These are phyloP conservation scores for Ptiloglossa arizonensis DNA, from an alignment of 1,140 invertebrate genomes.

Conservation along the genomic window DNA sequence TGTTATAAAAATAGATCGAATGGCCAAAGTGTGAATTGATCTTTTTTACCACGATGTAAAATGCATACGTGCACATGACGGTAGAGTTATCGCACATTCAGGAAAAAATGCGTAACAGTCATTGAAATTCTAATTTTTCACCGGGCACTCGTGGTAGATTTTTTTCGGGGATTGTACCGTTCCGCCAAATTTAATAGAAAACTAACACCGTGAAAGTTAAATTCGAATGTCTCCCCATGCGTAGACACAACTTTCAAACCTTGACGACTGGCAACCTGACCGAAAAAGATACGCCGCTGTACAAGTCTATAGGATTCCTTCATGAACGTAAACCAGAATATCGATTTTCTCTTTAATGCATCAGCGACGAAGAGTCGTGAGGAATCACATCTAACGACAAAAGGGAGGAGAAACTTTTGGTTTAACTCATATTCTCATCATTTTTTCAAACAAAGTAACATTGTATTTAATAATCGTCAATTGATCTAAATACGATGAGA, in stretches of 20 bases:
- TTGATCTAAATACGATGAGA: too few relatives aligned
- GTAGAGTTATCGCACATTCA: not conserved
- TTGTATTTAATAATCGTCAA: too few relatives aligned
- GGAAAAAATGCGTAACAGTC: not conserved
- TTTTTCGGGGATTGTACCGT: constrained; percentile 27
- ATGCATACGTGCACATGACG: too few relatives aligned
- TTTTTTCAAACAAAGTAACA: too few relatives aligned
- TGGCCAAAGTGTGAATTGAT: too few relatives aligned
- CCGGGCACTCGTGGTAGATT: not conserved
- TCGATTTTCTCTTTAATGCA: constrained; percentile 58
- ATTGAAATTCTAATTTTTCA: constrained; percentile 34
- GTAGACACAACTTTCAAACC: constrained; percentile 28
- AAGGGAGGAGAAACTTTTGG: too few relatives aligned
- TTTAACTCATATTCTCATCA: too few relatives aligned
- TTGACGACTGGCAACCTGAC: constrained; percentile 30
- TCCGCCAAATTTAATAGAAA: constrained; percentile 49
- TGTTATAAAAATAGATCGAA: too few relatives aligned
- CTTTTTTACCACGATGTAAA: too few relatives aligned
- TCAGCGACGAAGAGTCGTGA: constrained; percentile 40
- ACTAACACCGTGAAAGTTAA: constrained; percentile 33
- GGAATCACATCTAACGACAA: constrained; percentile 37
- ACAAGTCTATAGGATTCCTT: constrained; percentile 46
- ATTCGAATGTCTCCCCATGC: constrained; percentile 26
- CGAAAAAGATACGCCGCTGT: constrained; percentile 48
- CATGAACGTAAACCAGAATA: constrained; percentile 42